Base-by-base conservation (phyloP, 1,140 invertebrate species). In the Apolygus lucorum region DNA sequence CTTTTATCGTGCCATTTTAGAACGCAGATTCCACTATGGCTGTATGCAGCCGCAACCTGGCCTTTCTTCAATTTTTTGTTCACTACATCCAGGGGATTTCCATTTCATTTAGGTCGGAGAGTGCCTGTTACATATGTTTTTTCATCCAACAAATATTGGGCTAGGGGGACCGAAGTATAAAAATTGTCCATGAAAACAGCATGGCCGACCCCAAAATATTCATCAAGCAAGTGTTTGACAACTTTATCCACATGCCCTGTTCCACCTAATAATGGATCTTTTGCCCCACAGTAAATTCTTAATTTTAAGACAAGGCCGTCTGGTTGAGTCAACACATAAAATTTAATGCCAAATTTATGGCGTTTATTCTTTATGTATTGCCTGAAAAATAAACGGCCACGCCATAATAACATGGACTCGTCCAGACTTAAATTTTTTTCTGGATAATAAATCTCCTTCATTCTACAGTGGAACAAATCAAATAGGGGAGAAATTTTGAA, bases 281-380 rank as follows among this genome's bases (percentile, higher is more conserved):
- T 65, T 65, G 64, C 72, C 72, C 77, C 70, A 70, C 71, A 22
- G 76, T 76, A 76, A 72, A 76, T 69, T 76, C 74, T 72, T 67
- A 73, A 22, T 72, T 72, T 72, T 68, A 68, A 74, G 25, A 73
- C 73, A 70, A 78, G 73, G 24, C 76, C 73, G 66, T 72, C 64
- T 63, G 73, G 59, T 63, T 70, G 63, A 69, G 75, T 77, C 4
- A 82, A 70, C 68, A 75, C 76, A 69, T 75, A 80, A 22, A 77
- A 63, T 74, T 79, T 80, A 22, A 80, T 72, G 17, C 78, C 76
- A 73, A 77, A 81, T 69, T 76, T 75, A 63, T 78, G 73, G 52
- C 73, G 72, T 72, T 81, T 81, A 26, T 73, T 75, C n/a, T 77
- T 75, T 25, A 79, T 78, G 71, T 81, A 82, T 70, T 81, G 78